These are phyloP conservation scores for Scolopax bukidnonensis DNA, from an alignment of 2,797 vertebrate species.

Conservation along the genomic window DNA sequence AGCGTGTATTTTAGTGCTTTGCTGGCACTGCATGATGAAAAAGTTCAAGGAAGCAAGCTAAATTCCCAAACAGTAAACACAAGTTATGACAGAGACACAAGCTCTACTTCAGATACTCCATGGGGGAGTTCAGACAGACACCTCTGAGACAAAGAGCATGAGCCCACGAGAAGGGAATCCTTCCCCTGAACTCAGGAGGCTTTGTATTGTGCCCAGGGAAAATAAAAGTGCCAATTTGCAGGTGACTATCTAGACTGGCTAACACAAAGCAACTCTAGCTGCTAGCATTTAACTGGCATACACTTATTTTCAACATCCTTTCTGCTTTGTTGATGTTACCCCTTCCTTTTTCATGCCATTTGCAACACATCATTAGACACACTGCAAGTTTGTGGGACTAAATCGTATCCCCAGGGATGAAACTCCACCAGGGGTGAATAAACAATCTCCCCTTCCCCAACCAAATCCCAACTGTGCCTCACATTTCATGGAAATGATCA, in stretches of 20 bases:
- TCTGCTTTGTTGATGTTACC: slow-evolving; percentile 20
- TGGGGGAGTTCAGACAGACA: background rate
- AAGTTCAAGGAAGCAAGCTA: background rate
- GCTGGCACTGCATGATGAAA: background rate
- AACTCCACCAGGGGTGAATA: slow-evolving; percentile 54
- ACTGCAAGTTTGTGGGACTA: slow-evolving; percentile 3
- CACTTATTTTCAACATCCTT: slow-evolving; percentile 24
- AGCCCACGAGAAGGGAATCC: background rate
- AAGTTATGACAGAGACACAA: background rate
- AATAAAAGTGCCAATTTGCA: background rate
- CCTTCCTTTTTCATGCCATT: slow-evolving; percentile 18
- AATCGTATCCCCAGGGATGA: slow-evolving; percentile 31
- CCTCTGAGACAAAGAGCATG: background rate
- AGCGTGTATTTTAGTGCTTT: background rate
- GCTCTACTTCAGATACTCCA: background rate
- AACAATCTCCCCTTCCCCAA: slow-evolving; percentile 42
- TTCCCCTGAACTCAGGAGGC: background rate
- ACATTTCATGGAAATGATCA: slow-evolving; percentile 70
- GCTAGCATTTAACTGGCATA: background rate
- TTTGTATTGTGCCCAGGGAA: background rate
- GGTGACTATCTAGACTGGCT: background rate
- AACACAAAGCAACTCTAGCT: background rate
- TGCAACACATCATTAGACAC: background rate
- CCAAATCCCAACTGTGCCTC: slow-evolving; percentile 40
- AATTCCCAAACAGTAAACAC: background rate